Conservation (phyloP, 1,140 invertebrate genomes). For the Agrypnia vestita region DNA sequence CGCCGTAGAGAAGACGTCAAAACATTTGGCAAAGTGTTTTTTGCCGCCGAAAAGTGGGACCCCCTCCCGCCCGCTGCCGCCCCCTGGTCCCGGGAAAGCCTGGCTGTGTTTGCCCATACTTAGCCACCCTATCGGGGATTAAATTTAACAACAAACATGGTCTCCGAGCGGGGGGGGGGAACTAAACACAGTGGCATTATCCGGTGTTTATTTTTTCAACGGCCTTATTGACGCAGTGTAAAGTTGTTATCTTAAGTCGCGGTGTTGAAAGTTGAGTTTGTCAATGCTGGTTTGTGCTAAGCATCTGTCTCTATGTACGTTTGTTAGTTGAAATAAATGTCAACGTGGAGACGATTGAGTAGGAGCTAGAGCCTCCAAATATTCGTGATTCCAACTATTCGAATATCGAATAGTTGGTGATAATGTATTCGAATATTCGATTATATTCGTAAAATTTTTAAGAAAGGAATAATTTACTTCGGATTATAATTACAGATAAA, state of each 20-base stretch:
- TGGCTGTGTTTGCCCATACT: conserved; percentile 50
- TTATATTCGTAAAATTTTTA: too few relatives aligned
- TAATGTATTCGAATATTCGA: too few relatives aligned
- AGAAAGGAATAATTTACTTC: too few relatives aligned
- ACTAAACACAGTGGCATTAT: conserved; percentile 42
- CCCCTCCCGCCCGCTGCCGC: neutral
- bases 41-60: neutral
- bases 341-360: too few relatives aligned
- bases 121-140: conserved; percentile 46
- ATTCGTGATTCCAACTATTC: too few relatives aligned
- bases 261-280: neutral
- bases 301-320: too few relatives aligned
- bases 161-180: conserved; percentile 1
- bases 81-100: conserved; percentile 16
- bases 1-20: conserved; percentile 10
- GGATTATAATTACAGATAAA: too few relatives aligned
- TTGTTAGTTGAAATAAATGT: too few relatives aligned
- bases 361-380: too few relatives aligned
- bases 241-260: conserved; percentile 26
- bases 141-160: conserved; percentile 53
- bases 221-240: conserved; percentile 20
- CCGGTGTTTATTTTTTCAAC: conserved; percentile 51
- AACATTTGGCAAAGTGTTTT: conserved; percentile 21
- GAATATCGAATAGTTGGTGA: too few relatives aligned
- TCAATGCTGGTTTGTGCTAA: neutral